A percentile compares a stretch with the other conserved stretches of the same genome.
Evolutionary conservation across 2,797 vertebrate species (phyloP).

Genomic region (Phyllotis vaccarum): DNA sequence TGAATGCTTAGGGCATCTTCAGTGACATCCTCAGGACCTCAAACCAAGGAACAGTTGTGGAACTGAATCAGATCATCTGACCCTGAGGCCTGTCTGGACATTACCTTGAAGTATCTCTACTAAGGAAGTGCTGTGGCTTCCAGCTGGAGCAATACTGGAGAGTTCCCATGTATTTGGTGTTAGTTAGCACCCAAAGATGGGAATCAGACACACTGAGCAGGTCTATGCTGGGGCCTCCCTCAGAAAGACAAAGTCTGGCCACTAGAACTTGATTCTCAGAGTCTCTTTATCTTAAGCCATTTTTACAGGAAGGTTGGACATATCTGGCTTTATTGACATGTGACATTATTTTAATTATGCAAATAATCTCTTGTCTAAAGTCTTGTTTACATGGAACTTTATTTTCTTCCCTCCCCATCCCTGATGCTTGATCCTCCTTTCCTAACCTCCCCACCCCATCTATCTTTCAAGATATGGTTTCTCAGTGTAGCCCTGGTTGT

Average conservation of each 20-base stretch:
- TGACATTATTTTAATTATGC: slow-evolving; percentile 19
- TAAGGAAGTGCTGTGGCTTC: neutral
- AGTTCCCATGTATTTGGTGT: neutral
- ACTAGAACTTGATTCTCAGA: neutral
- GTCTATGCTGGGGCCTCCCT: neutral
- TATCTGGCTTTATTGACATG: neutral
- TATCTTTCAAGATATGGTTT: neutral
- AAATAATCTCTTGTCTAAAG: neutral
- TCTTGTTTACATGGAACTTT: slow-evolving; percentile 39
- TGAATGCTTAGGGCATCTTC: neutral
- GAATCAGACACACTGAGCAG: neutral
- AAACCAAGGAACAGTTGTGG: neutral
- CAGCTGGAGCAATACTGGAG: neutral
- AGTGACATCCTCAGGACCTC: neutral
- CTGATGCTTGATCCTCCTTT: neutral
- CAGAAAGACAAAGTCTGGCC: neutral
- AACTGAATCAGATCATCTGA: neutral
- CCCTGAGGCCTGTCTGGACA: neutral
- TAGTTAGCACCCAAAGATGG: neutral
- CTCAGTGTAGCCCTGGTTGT: neutral
- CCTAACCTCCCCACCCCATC: neutral
- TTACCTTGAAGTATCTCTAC: neutral
- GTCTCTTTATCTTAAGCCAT: neutral
- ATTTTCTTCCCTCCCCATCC: neutral
- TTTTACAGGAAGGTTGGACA: neutral